A percentile compares a stretch with the other conserved stretches of the same genome.
Evolutionary conservation across 2,888 invertebrate genomes (phyloP).

Genomic region (Girardia tigrina): DNA sequence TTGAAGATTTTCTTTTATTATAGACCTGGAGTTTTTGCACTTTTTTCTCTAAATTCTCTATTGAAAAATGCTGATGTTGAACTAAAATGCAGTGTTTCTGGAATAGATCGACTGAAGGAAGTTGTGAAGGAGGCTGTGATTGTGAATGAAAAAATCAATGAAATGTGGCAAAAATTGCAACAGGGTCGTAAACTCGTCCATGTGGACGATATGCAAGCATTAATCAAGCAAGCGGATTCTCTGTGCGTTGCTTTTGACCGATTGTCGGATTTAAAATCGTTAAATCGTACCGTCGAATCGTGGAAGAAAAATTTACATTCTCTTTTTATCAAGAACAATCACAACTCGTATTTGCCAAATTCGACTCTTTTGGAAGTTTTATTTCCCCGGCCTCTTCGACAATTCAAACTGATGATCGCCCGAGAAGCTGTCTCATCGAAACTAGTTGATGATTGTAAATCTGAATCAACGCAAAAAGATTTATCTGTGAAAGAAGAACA

Average conservation of each 20-base stretch:
- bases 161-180: conserved; percentile 2
- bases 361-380: not conserved
- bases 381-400: not conserved
- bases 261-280: conserved; percentile 11
- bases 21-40: conserved; percentile 1
- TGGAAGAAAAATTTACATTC: not conserved
- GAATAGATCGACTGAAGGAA: not conserved
- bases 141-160: not conserved
- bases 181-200: not conserved
- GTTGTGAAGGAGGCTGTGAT: not conserved
- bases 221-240: not conserved
- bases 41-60: not conserved
- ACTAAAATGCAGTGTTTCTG: conserved; percentile 1
- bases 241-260: conserved; percentile 15
- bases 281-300: not conserved
- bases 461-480: not conserved
- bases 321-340: not conserved
- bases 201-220: not conserved
- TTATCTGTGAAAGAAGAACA: not conserved
- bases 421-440: conserved; percentile 7
- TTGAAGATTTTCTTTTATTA: no score
- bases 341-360: not conserved
- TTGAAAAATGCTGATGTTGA: not conserved
- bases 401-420: conserved; percentile 2
- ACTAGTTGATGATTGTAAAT: conserved; percentile 9